Percentiles rank a stretch among this genome's conserved stretches.
Conservation (phyloP, 2,797 vertebrate species). For the Arremon aurantiirostris region DNA sequence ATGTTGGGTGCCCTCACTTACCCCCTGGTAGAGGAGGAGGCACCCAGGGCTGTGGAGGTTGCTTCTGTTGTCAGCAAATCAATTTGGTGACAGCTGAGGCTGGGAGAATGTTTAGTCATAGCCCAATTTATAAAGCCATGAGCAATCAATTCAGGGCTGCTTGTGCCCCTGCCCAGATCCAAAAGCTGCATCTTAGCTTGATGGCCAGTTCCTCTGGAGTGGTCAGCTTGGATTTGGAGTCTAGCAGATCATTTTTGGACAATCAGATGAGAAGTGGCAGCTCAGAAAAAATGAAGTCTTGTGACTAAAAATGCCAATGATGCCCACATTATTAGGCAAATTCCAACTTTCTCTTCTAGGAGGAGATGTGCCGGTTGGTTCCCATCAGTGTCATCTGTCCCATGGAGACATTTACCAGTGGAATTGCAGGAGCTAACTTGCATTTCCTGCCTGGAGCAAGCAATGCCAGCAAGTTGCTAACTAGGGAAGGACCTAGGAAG, state of each 20-base stretch:
- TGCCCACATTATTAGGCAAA: background rate
- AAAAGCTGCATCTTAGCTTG: background rate
- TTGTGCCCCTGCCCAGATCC: background rate
- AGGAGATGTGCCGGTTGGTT: background rate
- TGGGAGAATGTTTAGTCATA: background rate
- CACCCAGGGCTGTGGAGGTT: accelerated
- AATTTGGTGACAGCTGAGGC: background rate
- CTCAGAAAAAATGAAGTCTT: background rate
- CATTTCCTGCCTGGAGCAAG: background rate
- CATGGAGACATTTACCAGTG: background rate
- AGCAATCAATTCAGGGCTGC: background rate
- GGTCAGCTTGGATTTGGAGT: background rate
- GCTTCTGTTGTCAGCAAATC: background rate
- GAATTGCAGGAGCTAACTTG: background rate
- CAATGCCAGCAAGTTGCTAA: background rate
- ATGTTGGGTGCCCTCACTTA: background rate
- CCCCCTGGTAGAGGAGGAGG: background rate
- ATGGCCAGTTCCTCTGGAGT: background rate
- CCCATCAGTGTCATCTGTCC: background rate
- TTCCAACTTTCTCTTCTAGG: background rate
- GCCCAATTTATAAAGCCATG: background rate
- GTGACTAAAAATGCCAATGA: background rate
- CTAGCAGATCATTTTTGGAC: background rate
- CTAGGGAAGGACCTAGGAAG: background rate
- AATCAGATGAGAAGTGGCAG: background rate